phyloP scores from a whole-genome alignment of 2,113 vertebrate genomes.

The Petaurus breviceps region DNA sequence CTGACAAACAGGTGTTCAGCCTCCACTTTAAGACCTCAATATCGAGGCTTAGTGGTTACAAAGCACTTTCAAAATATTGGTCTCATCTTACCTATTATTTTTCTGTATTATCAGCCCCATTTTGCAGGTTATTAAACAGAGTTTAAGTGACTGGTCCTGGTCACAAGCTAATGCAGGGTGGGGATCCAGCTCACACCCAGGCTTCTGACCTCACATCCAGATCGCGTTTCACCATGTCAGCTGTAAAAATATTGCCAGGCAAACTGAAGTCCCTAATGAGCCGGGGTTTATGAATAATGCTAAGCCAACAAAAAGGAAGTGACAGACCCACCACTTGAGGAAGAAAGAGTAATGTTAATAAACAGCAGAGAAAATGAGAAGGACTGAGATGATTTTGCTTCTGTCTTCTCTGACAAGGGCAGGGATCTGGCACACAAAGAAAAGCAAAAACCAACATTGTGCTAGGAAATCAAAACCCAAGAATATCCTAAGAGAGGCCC shows the following conservation, averaged over 20 bases:
- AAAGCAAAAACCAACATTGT: neutral
- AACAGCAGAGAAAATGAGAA: neutral
- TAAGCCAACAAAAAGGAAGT: neutral
- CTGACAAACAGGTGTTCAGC: neutral
- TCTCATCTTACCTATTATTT: neutral
- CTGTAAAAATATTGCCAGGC: neutral
- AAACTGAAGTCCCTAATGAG: neutral
- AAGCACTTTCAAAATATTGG: neutral
- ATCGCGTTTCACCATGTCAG: neutral
- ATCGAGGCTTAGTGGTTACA: neutral
- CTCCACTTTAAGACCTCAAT: neutral
- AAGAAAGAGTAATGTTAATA: neutral
- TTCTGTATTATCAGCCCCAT: neutral
- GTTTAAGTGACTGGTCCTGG: neutral
- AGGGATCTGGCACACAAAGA: neutral
- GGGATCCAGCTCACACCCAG: neutral
- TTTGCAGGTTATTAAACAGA: neutral
- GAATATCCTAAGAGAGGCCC: neutral
- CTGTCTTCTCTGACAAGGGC: neutral
- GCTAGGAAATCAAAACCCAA: neutral
- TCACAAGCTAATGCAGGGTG: neutral
- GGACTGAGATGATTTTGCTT: neutral
- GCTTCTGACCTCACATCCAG: neutral
- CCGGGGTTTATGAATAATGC: neutral
- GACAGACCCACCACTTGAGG: neutral